phyloP scores from a whole-genome alignment of 2,113 vertebrate species.

The Nibea coibor region DNA sequence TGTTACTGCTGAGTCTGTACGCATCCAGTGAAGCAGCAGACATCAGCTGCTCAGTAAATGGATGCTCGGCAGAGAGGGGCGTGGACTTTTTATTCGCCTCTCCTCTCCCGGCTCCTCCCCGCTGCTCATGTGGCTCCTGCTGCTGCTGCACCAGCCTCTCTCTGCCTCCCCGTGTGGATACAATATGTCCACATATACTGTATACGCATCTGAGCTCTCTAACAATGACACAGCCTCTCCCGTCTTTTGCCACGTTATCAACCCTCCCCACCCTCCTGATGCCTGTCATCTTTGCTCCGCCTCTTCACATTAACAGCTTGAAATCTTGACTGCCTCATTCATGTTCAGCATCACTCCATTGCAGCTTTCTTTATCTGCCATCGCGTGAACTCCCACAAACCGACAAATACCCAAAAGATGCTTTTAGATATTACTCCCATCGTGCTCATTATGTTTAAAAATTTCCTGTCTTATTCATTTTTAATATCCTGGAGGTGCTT shows the following conservation, averaged over 20 bases:
- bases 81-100: slow-evolving; percentile 63
- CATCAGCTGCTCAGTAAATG: slow-evolving; percentile 70
- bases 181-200: slow-evolving; percentile 20
- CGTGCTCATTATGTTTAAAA: slow-evolving; percentile 40
- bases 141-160: slow-evolving; percentile 57
- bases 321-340: slow-evolving; percentile 23
- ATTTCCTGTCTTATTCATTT: slow-evolving; percentile 44
- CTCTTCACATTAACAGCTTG: slow-evolving; percentile 34
- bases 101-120: slow-evolving; percentile 60
- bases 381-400: slow-evolving; percentile 2
- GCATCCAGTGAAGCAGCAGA: slow-evolving; percentile 56
- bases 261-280: background rate
- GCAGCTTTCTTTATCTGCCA: slow-evolving; percentile 38
- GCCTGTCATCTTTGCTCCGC: slow-evolving; percentile 20
- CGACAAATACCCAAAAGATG: slow-evolving; percentile 22
- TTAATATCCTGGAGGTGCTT: slow-evolving; percentile 50
- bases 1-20: slow-evolving; percentile 48
- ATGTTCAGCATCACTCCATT: slow-evolving; percentile 15
- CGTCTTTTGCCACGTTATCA: slow-evolving; percentile 55
- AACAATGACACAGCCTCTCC: slow-evolving; percentile 65
- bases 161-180: slow-evolving; percentile 10
- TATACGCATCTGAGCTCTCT: slow-evolving; percentile 7
- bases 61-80: slow-evolving; percentile 73
- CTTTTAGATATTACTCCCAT: slow-evolving; percentile 11
- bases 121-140: slow-evolving; percentile 57